Evolutionary conservation across 2,797 vertebrate genomes (phyloP), one percentile per base, ranked within the genome.

Genomic region (Lepus oiostolus): DNA sequence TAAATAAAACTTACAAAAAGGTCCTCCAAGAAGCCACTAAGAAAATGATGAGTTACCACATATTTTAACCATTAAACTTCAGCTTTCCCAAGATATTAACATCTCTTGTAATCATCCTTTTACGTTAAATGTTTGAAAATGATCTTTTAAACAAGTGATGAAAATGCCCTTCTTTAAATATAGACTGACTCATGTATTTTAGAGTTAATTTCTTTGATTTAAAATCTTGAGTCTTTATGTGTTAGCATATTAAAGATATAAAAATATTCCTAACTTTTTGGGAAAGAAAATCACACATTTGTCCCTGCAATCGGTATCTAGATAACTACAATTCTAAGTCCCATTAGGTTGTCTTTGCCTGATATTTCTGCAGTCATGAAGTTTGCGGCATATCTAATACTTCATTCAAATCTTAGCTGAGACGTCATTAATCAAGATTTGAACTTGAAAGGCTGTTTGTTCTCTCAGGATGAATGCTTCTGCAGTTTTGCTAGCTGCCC

Each of bases 121-220:
- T 88, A 9, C 16, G 68, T 74, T 90, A 54, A 60, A 74, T 82
- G 42, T 65, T 84, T 90, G 30, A 92, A 93, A 91, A 60, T 13
- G 24, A 58, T 70, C 91, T 94, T 85, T 13, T 0, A 35, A 47
- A 82, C 93, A 82, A 71, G 54, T 70, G 47, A 35, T 90, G 63
- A 89, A 94, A 91, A 86, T 75, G 30, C 35, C 35, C 79, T 85
- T 75, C 26, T 65, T 82, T 72, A 96, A 88, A 79, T 24, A 76
- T 8, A 72, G 38, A 75, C 77, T 92, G 19, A 35, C 24, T 63
- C 13, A 85, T 50, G n/a, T 71, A 24, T 79, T 87, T 52, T 50
- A 85, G 88, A 75, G 52, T 76, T 58, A 85, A 72, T 68, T 87
- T 90, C 24, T 30, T 92, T 50, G 77, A 21, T 42, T 74, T 54